A percentile compares a stretch with the other conserved stretches of the same genome.
Evolutionary conservation across 2,797 vertebrate species (phyloP).

Genomic region (Distichodus sexfasciatus): DNA sequence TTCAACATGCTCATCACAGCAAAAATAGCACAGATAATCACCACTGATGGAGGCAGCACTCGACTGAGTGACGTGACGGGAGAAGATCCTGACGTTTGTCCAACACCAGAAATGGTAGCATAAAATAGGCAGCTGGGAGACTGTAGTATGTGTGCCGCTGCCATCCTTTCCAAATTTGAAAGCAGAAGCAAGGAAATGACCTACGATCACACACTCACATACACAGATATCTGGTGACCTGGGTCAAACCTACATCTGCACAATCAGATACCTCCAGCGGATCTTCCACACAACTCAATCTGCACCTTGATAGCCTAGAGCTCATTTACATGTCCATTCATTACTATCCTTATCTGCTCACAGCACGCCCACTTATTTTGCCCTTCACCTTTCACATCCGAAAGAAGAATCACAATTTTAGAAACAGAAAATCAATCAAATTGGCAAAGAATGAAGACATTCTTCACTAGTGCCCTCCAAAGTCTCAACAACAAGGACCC

Average conservation of each 20-base stretch:
- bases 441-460: not conserved
- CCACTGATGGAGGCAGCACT: not conserved
- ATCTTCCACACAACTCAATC: too few relatives aligned
- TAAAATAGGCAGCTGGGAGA: not conserved
- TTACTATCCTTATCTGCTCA: not conserved
- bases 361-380: too few relatives aligned
- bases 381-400: too few relatives aligned
- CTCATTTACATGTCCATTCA: not conserved
- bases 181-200: not conserved
- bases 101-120: not conserved
- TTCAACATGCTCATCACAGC: not conserved
- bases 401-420: too few relatives aligned
- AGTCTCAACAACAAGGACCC: not conserved
- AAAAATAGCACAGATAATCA: not conserved
- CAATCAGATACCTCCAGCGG: too few relatives aligned
- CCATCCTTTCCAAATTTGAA: not conserved
- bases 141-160: not conserved
- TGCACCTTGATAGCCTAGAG: too few relatives aligned
- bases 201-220: not conserved
- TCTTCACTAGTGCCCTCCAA: not conserved
- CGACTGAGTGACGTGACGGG: not conserved
- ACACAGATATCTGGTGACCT: too few relatives aligned
- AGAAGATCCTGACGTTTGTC: not conserved
- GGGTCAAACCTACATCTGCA: too few relatives aligned
- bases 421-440: conserved; percentile 1